Evolutionary conservation across 2,113 vertebrate genomes (phyloP).

Genomic region (Elgaria multicarinata): DNA sequence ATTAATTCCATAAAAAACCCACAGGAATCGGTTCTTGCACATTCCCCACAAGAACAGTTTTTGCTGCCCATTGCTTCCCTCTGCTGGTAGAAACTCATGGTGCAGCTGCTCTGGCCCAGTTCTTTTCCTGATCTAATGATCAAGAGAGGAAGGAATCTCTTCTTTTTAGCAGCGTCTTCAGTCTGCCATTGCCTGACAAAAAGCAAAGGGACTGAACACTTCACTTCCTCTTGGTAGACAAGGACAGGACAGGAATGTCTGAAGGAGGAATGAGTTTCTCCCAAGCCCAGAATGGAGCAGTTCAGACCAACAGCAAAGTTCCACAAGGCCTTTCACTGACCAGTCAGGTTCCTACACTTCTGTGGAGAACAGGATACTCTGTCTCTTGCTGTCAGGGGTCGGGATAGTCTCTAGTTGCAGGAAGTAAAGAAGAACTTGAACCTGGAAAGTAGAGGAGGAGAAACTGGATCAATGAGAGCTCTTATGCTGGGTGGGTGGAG

Average conservation of each 20-base stretch:
- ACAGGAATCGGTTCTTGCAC: conserved; percentile 64
- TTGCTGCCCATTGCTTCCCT: conserved; percentile 63
- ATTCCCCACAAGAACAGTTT: conserved; percentile 53
- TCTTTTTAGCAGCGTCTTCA: neutral
- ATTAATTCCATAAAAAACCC: conserved; percentile 57
- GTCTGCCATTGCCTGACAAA: conserved; percentile 40
- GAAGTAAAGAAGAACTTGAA: conserved; percentile 97
- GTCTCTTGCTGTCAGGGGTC: conserved; percentile 95
- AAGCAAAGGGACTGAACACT: conserved; percentile 34
- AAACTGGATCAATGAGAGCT: neutral
- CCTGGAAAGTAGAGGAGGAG: conserved; percentile 74
- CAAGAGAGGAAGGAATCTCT: conserved; percentile 24
- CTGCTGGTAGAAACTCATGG: conserved; percentile 54
- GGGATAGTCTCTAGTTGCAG: conserved; percentile 97
- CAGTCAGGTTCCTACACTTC: conserved; percentile 84
- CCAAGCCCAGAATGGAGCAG: conserved; percentile 11
- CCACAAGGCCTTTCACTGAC: conserved; percentile 22
- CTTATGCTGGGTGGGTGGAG: no score
- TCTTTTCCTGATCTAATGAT: conserved; percentile 38
- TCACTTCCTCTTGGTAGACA: neutral
- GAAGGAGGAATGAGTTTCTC: conserved; percentile 25
- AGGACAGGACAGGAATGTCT: conserved; percentile 29
- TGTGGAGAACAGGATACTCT: conserved; percentile 97
- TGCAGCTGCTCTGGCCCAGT: conserved; percentile 26
- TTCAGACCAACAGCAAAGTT: conserved; percentile 35